Percentiles rank a stretch among this genome's conserved stretches.
phyloP scores from a whole-genome alignment of 2,888 invertebrate species.

The Dermolepida albohirtum region DNA sequence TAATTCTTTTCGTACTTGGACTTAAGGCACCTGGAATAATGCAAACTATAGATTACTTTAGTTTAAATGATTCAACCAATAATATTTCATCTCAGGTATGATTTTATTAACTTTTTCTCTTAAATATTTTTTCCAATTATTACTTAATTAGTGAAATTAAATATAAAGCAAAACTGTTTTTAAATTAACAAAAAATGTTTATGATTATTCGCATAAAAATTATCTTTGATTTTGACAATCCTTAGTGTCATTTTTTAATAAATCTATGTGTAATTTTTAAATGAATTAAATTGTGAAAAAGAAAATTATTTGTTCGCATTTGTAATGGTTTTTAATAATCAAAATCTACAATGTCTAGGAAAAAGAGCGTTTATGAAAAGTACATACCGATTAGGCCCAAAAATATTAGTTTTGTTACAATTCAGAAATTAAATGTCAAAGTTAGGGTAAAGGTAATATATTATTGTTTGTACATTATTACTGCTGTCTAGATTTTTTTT shows the following conservation, averaged over 20 bases:
- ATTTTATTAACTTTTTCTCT: neutral
- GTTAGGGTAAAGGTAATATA: slow-evolving; percentile 36
- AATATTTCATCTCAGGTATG: slow-evolving; percentile 45
- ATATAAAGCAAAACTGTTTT: too few species aligned
- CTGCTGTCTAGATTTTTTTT: slow-evolving; percentile 25
- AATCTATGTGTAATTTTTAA: slow-evolving; percentile 3
- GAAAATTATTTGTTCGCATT: neutral
- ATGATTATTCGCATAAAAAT: too few species aligned
- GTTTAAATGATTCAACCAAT: slow-evolving; percentile 66
- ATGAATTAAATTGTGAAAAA: neutral
- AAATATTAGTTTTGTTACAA: slow-evolving; percentile 21
- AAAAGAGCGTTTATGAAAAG: slow-evolving; percentile 27
- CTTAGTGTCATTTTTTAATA: slow-evolving; percentile 5
- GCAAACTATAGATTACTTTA: slow-evolving; percentile 72
- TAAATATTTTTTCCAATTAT: neutral
- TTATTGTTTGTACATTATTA: too few species aligned
- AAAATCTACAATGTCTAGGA: slow-evolving; percentile 30
- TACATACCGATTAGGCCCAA: slow-evolving; percentile 37
- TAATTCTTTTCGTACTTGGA: slow-evolving; percentile 86
- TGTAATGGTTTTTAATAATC: neutral
- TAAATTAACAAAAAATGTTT: too few species aligned
- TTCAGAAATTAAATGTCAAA: slow-evolving; percentile 39
- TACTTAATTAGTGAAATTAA: too few species aligned
- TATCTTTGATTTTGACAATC: slow-evolving; percentile 13
- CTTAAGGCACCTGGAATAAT: slow-evolving; percentile 88